phyloP scores from a whole-genome alignment of 2,888 invertebrate genomes.

The Tanytarsus gracilentus region DNA sequence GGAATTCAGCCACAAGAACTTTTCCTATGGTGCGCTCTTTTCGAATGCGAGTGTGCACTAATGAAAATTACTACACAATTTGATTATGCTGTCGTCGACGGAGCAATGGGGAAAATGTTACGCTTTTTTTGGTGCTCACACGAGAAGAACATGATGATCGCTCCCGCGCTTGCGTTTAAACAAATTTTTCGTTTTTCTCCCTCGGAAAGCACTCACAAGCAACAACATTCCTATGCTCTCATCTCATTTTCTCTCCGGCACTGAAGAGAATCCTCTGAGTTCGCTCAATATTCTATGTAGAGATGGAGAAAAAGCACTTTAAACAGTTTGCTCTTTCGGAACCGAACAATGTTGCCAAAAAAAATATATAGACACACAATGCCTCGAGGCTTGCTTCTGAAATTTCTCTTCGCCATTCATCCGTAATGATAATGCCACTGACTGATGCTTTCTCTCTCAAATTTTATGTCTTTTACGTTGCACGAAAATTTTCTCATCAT shows the following conservation, averaged over 20 bases:
- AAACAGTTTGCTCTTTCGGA: constrained; percentile 1
- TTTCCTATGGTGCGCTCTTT: too few species aligned
- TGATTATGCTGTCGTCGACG: constrained; percentile 10
- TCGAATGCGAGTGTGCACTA: constrained; percentile 13
- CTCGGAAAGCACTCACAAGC: neutral
- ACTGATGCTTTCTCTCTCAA: too few species aligned
- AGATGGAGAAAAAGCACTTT: too few species aligned
- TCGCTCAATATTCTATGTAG: too few species aligned
- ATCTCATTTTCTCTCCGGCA: neutral
- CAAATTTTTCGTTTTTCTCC: too few species aligned
- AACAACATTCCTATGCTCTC: neutral
- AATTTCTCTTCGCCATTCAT: neutral
- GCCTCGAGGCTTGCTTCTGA: neutral
- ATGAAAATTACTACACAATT: constrained; percentile 11
- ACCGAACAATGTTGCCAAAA: constrained; percentile 1
- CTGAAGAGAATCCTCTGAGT: too few species aligned
- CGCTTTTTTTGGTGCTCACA: constrained; percentile 7
- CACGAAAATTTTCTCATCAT: too few species aligned
- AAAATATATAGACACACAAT: neutral
- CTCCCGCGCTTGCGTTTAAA: constrained; percentile 15
- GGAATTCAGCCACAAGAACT: too few species aligned
- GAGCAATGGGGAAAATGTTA: constrained; percentile 12
- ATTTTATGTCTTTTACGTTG: too few species aligned
- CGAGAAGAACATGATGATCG: neutral
- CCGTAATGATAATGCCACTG: neutral